Conservation (phyloP, 1,140 invertebrate genomes). For the Stenopsyche tienmushanensis region DNA sequence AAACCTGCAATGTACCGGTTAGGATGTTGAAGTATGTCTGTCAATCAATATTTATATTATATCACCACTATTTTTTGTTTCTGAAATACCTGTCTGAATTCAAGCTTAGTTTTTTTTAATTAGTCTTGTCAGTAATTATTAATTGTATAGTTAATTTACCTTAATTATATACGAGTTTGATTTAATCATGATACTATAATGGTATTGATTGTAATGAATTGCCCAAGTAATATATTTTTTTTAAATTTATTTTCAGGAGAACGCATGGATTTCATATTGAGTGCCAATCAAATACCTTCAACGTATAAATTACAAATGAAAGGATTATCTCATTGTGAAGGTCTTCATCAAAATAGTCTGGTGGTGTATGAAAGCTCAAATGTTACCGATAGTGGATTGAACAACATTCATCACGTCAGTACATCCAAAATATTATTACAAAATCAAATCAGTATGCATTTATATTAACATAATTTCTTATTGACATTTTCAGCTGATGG, state of each 20-base stretch:
- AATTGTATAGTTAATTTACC: no score
- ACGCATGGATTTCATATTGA: constrained; percentile 62
- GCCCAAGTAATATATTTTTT: not conserved
- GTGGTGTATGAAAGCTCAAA: constrained; percentile 52
- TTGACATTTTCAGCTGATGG: not conserved
- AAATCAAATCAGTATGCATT: constrained; percentile 1
- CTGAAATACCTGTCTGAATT: no score
- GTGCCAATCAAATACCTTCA: constrained; percentile 52
- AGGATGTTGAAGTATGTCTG: no score
- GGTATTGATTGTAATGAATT: no score
- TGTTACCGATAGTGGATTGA: constrained; percentile 43
- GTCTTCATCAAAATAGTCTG: constrained; percentile 44
- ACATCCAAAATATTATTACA: constrained; percentile 4
- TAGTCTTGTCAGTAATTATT: no score
- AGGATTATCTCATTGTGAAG: constrained; percentile 55
- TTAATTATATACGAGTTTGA: no score
- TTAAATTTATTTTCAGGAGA: constrained; percentile 59
- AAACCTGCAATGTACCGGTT: no score
- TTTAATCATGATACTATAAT: no score
- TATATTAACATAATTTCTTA: not conserved
- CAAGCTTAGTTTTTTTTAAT: no score
- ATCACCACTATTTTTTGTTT: no score
- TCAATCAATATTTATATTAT: no score
- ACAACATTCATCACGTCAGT: not conserved
- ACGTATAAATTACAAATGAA: constrained; percentile 60